phyloP scores from a whole-genome alignment of 1,140 invertebrate species.

The Pachyrhynchus sulphureomaculatus region DNA sequence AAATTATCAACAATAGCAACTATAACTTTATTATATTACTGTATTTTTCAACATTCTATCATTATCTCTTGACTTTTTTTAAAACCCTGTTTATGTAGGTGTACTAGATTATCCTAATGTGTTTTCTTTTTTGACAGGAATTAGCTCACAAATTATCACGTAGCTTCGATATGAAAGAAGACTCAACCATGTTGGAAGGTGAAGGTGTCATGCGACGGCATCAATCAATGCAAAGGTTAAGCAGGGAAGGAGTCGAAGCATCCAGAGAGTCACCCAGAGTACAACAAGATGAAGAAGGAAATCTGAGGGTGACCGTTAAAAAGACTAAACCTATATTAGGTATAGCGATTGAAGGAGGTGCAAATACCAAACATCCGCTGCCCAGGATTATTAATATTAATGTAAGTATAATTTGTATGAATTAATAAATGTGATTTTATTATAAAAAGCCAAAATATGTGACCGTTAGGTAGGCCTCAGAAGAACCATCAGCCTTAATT shows the following conservation, averaged over 20 bases:
- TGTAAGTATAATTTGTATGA: constrained; percentile 62
- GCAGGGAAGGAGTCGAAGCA: constrained; percentile 55
- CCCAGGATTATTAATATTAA: constrained; percentile 96
- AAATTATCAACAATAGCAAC: no score
- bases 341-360: constrained; percentile 95
- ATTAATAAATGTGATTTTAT: no score
- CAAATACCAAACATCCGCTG: constrained; percentile 90
- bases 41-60: no score
- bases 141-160: constrained; percentile 79
- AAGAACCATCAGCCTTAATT: no score
- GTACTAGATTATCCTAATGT: no score
- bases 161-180: constrained; percentile 84
- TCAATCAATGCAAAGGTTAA: constrained; percentile 69
- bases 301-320: constrained; percentile 80
- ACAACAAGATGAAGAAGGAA: constrained; percentile 80
- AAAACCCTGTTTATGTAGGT: no score
- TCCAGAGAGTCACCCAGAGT: constrained; percentile 58
- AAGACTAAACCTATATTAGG: constrained; percentile 93
- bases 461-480: no score
- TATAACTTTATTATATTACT: no score
- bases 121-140: constrained; percentile 65
- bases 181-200: constrained; percentile 69
- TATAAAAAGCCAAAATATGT: no score
- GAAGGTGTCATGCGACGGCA: constrained; percentile 60
- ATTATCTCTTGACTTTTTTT: no score